Evolutionary conservation across 2,113 vertebrate genomes (phyloP).

Genomic region (Tenrec ecaudatus): DNA sequence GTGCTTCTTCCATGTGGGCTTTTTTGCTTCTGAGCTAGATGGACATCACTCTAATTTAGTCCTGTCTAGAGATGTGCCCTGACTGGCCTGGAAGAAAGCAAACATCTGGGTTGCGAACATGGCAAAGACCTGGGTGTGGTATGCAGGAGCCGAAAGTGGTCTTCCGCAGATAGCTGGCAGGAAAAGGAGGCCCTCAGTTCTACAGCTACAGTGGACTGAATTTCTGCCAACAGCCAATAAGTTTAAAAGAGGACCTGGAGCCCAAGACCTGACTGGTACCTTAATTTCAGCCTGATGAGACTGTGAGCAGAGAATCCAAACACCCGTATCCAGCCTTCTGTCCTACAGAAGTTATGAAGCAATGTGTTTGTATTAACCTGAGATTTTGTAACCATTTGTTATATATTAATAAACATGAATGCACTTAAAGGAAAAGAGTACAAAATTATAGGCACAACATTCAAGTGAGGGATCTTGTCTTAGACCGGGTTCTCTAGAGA

Average conservation of each 20-base stretch:
- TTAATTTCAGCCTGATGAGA: background rate
- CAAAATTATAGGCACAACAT: background rate
- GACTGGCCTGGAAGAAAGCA: constrained; percentile 29
- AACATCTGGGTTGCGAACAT: background rate
- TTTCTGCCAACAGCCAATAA: background rate
- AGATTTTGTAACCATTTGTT: constrained; percentile 1
- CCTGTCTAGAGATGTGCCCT: background rate
- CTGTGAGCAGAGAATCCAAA: background rate
- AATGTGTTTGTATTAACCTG: background rate
- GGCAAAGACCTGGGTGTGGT: background rate
- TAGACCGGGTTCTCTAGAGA: no score
- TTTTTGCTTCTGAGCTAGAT: no score
- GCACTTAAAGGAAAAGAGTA: background rate
- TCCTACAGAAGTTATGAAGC: background rate
- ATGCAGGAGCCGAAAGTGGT: background rate
- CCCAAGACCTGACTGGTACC: background rate
- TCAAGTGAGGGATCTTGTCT: background rate
- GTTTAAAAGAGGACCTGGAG: constrained; percentile 2
- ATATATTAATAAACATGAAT: background rate
- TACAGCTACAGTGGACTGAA: background rate
- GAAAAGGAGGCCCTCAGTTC: background rate
- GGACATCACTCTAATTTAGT: background rate
- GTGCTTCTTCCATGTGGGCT: no score
- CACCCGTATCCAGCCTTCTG: background rate
- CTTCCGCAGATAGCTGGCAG: background rate